Conservation (phyloP, 2,113 vertebrate species). For the Anser cygnoides region DNA sequence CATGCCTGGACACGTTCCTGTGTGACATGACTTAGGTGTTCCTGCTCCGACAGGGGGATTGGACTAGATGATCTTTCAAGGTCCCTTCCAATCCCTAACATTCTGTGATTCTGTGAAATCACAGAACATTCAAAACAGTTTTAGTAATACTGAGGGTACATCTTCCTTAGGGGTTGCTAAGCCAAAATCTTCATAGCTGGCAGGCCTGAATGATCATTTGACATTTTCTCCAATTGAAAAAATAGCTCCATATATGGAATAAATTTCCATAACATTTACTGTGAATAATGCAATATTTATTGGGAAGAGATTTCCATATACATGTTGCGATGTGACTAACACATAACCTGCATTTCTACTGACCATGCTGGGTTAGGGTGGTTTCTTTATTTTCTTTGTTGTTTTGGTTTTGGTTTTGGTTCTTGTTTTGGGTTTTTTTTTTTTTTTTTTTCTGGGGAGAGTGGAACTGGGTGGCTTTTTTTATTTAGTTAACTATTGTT, state of each 20-base stretch:
- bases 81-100: too few relatives aligned
- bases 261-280: neutral
- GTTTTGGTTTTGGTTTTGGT: too few relatives aligned
- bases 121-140: neutral
- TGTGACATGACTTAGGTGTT: too few relatives aligned
- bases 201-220: neutral
- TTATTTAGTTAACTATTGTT: neutral
- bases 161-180: neutral
- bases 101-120: too few relatives aligned
- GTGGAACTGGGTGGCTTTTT: neutral
- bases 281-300: neutral
- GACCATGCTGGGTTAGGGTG: neutral
- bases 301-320: neutral
- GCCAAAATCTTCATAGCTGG: neutral
- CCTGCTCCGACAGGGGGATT: too few relatives aligned
- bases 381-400: neutral
- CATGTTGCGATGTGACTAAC: neutral
- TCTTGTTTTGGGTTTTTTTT: neutral
- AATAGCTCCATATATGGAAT: neutral
- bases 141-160: neutral
- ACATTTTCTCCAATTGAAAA: neutral
- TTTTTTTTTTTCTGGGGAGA: neutral
- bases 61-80: too few relatives aligned
- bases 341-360: neutral
- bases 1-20: too few relatives aligned